Percentiles rank a stretch among this genome's conserved stretches.
Evolutionary conservation across 1,140 invertebrate species (phyloP).

Genomic region (Lasioglossum baleicum): DNA sequence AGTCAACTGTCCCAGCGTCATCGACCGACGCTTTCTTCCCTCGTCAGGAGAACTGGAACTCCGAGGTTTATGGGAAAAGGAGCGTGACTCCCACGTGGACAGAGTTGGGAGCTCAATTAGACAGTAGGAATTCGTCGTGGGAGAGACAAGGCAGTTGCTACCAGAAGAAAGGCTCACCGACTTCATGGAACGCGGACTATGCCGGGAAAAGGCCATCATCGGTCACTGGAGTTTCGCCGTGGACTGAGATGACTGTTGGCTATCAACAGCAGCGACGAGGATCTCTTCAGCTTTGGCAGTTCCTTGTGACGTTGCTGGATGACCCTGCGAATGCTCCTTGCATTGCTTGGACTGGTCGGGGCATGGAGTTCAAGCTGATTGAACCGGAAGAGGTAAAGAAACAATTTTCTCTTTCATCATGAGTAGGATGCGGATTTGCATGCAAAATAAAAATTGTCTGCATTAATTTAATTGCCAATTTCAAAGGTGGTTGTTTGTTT

Average conservation of each 20-base stretch:
- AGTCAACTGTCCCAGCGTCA: slow-evolving; percentile 53
- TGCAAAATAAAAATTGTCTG: too few relatives aligned
- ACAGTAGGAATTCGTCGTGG: slow-evolving; percentile 69
- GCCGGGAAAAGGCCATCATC: slow-evolving; percentile 63
- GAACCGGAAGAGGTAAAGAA: slow-evolving; percentile 93
- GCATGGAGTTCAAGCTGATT: slow-evolving; percentile 96
- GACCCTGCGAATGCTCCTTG: slow-evolving; percentile 92
- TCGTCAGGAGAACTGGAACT: slow-evolving; percentile 66
- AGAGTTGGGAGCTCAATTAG: slow-evolving; percentile 70
- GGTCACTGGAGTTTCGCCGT: slow-evolving; percentile 58
- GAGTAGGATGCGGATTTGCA: too few relatives aligned
- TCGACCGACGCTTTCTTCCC: slow-evolving; percentile 56
- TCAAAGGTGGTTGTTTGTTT: too few relatives aligned
- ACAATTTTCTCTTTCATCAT: too few relatives aligned
- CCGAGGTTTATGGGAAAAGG: slow-evolving; percentile 62
- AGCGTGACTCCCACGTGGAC: slow-evolving; percentile 73
- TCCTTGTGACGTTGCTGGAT: slow-evolving; percentile 93
- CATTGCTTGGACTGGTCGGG: slow-evolving; percentile 96
- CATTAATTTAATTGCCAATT: too few relatives aligned
- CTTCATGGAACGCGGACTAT: slow-evolving; percentile 71
- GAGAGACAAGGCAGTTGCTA: slow-evolving; percentile 67
- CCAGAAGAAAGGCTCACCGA: slow-evolving; percentile 69
- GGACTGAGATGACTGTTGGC: slow-evolving; percentile 71
- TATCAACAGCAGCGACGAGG: slow-evolving; percentile 83
- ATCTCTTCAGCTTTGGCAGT: slow-evolving; percentile 96